Base-by-base conservation (phyloP, 2,113 vertebrate species). In the Otis tarda region DNA sequence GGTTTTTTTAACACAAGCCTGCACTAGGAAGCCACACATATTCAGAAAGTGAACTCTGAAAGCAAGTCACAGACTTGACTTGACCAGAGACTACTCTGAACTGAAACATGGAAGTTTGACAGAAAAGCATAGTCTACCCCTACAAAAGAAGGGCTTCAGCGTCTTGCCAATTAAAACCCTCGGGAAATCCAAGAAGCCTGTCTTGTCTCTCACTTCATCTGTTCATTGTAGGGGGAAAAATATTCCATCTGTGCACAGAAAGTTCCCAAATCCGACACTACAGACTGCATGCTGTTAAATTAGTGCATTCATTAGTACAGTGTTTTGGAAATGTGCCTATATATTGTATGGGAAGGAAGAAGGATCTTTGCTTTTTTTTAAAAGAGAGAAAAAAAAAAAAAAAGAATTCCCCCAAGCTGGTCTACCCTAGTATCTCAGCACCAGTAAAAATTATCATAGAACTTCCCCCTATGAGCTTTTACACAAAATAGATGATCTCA, bases 181-280 rank as follows among this genome's bases (percentile, higher is more conserved):
- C 10, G 27, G 80, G 91, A 95, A 94, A 95, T 85, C 81, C 81
- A 93, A 79, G 70, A 92, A 94, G 87, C 24, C 77, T 82, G 89
- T 97, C 90, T 84, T 94, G 93, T 95, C 95, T 97, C 77, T 95
- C 93, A 84, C 89, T 95, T 95, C 87, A 93, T 96, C 83, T 96
- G 89, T 89, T 89, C 89, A 65, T 67, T 76, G 68, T 12, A 53
- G 74, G 13, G 28, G 64, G 39, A 7, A 1, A 9, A 14, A 41
- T 83, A 88, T 78, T 91, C 96, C 96, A 96, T 97, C 96, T 97
- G 95, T 81, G 56, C 76, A 56, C 24, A 89, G 64, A 81, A 83
- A 92, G 73, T 88, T 91, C 65, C 92, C 86, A 89, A 96, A 84
- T 92, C 56, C 4, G 0, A 77, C 52, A 75, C 68, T 93, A 81